Percentiles rank a stretch among this genome's conserved stretches.
These are phyloP conservation scores for Sula dactylatra DNA, from an alignment of 2,113 vertebrate species.

Conservation along the genomic window DNA sequence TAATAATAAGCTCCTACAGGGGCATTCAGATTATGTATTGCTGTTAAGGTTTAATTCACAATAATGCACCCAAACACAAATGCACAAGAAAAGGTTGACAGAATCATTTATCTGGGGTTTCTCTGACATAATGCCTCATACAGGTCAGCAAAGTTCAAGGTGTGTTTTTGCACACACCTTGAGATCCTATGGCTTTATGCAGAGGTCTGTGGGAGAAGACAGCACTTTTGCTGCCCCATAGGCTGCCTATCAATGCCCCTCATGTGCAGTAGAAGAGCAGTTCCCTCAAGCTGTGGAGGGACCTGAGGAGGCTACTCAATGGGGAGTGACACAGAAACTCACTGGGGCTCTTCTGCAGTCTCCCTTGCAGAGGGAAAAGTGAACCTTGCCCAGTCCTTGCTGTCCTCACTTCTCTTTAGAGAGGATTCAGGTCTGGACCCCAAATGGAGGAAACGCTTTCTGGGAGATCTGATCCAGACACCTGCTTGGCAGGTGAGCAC, in stretches of 20 bases:
- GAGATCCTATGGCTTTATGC: background rate
- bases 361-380: background rate
- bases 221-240: background rate
- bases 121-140: background rate
- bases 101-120: background rate
- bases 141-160: background rate
- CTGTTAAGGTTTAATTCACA: background rate
- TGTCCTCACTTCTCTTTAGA: background rate
- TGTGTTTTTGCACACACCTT: background rate
- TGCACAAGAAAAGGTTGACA: background rate
- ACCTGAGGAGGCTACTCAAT: fast-evolving
- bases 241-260: background rate
- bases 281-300: background rate
- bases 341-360: background rate
- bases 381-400: background rate
- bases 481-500: background rate
- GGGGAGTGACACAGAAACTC: background rate
- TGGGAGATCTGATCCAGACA: background rate
- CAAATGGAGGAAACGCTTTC: background rate
- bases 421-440: background rate
- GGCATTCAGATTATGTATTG: background rate
- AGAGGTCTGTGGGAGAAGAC: background rate
- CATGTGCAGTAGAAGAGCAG: background rate
- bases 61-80: background rate
- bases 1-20: background rate